phyloP scores from a whole-genome alignment of 2,888 invertebrate genomes.

The Nowickia ferox region DNA sequence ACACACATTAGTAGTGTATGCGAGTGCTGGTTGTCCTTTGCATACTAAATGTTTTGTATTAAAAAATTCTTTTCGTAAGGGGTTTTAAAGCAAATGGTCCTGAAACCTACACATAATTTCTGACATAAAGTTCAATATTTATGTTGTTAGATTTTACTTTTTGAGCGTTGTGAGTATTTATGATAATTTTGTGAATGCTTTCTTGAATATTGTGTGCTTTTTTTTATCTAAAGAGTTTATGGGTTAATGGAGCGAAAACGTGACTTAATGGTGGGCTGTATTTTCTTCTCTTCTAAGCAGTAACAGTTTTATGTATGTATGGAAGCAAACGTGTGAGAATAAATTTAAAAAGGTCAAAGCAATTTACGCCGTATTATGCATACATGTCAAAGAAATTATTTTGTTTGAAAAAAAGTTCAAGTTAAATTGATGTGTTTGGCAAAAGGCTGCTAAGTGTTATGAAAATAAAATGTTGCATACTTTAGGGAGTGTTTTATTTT shows the following conservation, averaged over 20 bases:
- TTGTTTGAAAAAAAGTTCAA: constrained; percentile 6
- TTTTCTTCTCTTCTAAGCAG: constrained; percentile 5
- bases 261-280: constrained; percentile 78
- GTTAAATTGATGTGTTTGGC: neutral
- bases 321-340: constrained; percentile 24
- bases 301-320: neutral
- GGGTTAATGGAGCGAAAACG: constrained; percentile 82
- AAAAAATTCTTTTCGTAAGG: constrained; percentile 4
- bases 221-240: constrained; percentile 74
- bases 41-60: constrained; percentile 78
- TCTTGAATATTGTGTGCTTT: constrained; percentile 21
- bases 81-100: constrained; percentile 47
- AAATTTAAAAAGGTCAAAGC: constrained; percentile 78
- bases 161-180: constrained; percentile 32
- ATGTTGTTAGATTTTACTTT: constrained; percentile 69
- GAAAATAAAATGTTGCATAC: constrained; percentile 50
- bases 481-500: neutral
- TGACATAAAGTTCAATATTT: constrained; percentile 79
- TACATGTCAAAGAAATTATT: constrained; percentile 75
- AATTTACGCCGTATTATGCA: constrained; percentile 78
- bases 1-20: neutral
- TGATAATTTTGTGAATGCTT: constrained; percentile 56
- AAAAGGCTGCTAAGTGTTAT: neutral
- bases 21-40: constrained; percentile 74
- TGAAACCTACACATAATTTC: constrained; percentile 54